These are phyloP conservation scores for Trimorus sp. DNA, from an alignment of 2,888 invertebrate species.

Conservation along the genomic window DNA sequence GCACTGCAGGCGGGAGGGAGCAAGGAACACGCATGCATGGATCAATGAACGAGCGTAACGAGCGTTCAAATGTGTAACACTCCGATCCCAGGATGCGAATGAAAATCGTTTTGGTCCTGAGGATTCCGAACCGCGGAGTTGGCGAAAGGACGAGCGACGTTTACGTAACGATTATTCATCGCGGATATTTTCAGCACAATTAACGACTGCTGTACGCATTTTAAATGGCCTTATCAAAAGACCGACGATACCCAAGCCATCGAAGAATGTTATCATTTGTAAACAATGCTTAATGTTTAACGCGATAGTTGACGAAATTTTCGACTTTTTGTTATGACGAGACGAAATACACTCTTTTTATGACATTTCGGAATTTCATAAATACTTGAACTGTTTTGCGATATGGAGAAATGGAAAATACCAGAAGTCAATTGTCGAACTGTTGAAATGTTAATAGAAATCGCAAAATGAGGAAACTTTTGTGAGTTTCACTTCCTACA, in stretches of 20 bases:
- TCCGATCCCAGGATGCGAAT: not conserved
- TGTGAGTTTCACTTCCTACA: too few relatives aligned
- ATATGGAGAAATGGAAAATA: too few relatives aligned
- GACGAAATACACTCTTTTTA: too few relatives aligned
- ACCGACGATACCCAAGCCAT: constrained; percentile 14
- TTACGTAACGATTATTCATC: constrained; percentile 25
- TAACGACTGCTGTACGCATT: constrained; percentile 22
- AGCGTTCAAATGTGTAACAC: constrained; percentile 54
- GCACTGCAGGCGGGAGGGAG: constrained; percentile 37
- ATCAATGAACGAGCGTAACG: constrained; percentile 59
- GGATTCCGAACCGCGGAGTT: not conserved
- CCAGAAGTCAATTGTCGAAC: too few relatives aligned
- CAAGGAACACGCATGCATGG: constrained; percentile 46
- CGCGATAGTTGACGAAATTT: too few relatives aligned
- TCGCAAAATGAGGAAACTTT: too few relatives aligned
- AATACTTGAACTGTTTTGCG: too few relatives aligned
- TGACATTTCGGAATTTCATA: too few relatives aligned
- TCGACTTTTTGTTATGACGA: too few relatives aligned
- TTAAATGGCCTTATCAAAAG: constrained; percentile 27
- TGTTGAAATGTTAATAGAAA: too few relatives aligned
- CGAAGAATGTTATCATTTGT: constrained; percentile 31
- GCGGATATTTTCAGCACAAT: constrained; percentile 28
- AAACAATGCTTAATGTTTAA: constrained; percentile 9
- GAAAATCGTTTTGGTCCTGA: too few relatives aligned
- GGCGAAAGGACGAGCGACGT: constrained; percentile 2